Conservation (phyloP, 2,797 vertebrate genomes). For the Pseudopleuronectes americanus region DNA sequence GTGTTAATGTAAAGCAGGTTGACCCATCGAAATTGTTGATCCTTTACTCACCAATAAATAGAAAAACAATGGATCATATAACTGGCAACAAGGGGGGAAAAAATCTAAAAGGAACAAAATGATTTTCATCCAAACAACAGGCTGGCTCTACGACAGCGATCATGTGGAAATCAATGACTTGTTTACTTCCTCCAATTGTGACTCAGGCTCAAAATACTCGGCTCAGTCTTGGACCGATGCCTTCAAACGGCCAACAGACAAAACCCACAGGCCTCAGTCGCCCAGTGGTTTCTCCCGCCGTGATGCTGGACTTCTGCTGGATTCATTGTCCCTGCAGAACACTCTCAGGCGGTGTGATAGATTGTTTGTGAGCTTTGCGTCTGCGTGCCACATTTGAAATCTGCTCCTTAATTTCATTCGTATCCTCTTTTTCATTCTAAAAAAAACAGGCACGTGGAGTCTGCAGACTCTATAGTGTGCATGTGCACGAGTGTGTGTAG, state of each 20-base stretch:
- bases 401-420: neutral
- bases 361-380: neutral
- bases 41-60: too few species aligned
- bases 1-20: neutral
- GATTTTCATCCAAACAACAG: slow-evolving; percentile 17
- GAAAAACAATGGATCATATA: too few species aligned
- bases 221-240: neutral
- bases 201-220: slow-evolving; percentile 44
- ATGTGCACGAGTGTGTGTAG: neutral
- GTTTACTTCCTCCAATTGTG: slow-evolving; percentile 61
- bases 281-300: slow-evolving; percentile 2
- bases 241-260: slow-evolving; percentile 21
- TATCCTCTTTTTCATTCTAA: neutral
- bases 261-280: slow-evolving; percentile 7
- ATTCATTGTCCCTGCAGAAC: neutral
- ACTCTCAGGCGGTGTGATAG: too few species aligned
- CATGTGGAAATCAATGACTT: slow-evolving; percentile 35
- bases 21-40: too few species aligned
- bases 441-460: neutral
- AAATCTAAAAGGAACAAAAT: slow-evolving; percentile 7
- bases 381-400: neutral
- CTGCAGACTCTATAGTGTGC: neutral
- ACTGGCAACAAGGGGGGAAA: neutral
- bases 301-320: slow-evolving; percentile 21
- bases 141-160: neutral